Conservation (phyloP, 1,140 invertebrate species). For the Drosophila jambulina region DNA sequence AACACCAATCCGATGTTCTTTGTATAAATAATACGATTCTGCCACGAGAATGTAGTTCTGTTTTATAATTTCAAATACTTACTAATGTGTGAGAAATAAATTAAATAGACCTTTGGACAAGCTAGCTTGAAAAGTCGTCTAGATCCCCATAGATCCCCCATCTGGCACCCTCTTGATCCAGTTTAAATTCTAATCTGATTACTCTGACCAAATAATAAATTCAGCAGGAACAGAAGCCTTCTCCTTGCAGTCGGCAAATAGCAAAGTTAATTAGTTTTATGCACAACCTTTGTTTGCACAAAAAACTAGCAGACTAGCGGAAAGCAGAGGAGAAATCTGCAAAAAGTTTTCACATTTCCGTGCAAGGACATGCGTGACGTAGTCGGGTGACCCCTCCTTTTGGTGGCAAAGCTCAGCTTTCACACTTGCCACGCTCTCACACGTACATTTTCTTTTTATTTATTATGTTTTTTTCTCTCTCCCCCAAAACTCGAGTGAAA, state of each 20-base stretch:
- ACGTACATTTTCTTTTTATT: slow-evolving; percentile 11
- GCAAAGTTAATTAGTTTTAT: slow-evolving; percentile 73
- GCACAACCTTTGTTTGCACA: slow-evolving; percentile 64
- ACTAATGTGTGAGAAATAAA: not conserved
- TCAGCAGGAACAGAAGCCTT: slow-evolving; percentile 9
- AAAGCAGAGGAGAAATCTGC: slow-evolving; percentile 47
- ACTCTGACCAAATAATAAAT: slow-evolving; percentile 30
- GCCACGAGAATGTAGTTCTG: no score
- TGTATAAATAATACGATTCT: slow-evolving; percentile 44
- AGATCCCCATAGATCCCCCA: not conserved
- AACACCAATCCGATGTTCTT: slow-evolving; percentile 82
- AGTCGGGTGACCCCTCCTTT: slow-evolving; percentile 54
- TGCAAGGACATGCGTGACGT: slow-evolving; percentile 76
- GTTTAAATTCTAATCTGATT: slow-evolving; percentile 22
- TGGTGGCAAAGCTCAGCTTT: slow-evolving; percentile 30
- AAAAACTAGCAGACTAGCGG: slow-evolving; percentile 37
- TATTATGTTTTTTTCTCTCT: slow-evolving; percentile 12
- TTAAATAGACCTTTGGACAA: no score
- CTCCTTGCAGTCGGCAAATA: slow-evolving; percentile 50
- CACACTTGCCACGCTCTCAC: slow-evolving; percentile 48
- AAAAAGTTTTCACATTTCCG: slow-evolving; percentile 66
- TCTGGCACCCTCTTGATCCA: not conserved
- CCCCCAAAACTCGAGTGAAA: slow-evolving; percentile 23
- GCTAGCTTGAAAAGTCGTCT: no score
- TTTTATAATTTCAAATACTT: not conserved